Evolutionary conservation across 2,113 vertebrate species (phyloP).

Genomic region (Pica pica): DNA sequence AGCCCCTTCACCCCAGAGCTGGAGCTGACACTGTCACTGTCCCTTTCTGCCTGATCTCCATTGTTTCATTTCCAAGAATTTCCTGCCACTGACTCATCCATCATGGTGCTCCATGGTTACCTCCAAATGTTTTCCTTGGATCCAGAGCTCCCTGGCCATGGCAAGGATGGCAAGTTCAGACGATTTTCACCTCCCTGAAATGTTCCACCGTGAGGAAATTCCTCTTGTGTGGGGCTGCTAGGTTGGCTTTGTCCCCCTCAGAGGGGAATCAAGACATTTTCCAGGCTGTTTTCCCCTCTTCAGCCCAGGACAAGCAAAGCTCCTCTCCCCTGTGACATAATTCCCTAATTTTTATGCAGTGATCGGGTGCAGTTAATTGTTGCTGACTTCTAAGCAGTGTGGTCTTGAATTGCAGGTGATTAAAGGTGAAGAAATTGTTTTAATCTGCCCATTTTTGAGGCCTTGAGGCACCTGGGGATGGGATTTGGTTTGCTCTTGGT

Average conservation of each 20-base stretch:
- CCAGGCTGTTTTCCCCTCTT: not conserved
- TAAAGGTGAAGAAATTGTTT: not conserved
- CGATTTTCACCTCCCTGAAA: not conserved
- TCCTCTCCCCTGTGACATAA: not conserved
- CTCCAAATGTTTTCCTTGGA: not conserved
- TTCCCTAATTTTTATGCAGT: not conserved
- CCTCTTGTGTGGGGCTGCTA: rapidly evolving
- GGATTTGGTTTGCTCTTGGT: not conserved
- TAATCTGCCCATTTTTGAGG: not conserved
- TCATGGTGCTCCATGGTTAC: not conserved
- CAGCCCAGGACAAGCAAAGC: not conserved
- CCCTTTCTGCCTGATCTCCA: not conserved
- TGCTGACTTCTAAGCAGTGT: not conserved
- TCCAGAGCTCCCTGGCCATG: not conserved
- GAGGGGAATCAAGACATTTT: not conserved
- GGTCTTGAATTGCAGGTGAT: not conserved
- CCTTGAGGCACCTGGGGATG: not conserved
- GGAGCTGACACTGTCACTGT: rapidly evolving
- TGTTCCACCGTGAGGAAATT: not conserved
- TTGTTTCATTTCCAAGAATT: not conserved
- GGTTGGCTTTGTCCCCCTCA: not conserved
- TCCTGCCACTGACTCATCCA: not conserved
- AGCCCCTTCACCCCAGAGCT: not conserved
- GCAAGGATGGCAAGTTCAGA: not conserved
- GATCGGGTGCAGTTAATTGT: not conserved